Evolutionary conservation across 1,140 invertebrate genomes (phyloP), one percentile per base, ranked within the genome.

Genomic region (Mercenaria mercenaria): DNA sequence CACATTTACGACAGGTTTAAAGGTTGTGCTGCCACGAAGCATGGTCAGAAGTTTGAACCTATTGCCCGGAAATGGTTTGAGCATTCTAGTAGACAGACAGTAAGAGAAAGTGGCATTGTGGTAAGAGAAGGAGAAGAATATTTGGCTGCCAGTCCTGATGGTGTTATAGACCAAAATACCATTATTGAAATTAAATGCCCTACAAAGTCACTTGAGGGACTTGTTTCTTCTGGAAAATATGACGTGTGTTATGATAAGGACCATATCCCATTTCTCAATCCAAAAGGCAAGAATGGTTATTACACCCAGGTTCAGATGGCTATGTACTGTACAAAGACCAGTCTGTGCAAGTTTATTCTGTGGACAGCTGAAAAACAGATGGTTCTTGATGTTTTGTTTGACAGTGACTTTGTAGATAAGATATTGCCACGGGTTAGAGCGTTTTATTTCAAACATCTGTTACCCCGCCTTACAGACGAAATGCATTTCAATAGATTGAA

Each of bases 11-110:
- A 83, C 52, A 39, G 59, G 6, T 83, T 83, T 37, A 83, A 83
- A 37, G 80, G 59, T 8, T 52, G 6, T 52, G 34, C 32, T 15
- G 76, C 76, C 3, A 83, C 61, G 0, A 37, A 32, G 26, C 82
- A 85, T 52, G 82, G 82, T 26, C 2, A 74, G 29, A 72, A 34
- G 50, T 50, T 6, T 85, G 82, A 85, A 74, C 82, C 82, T 23
- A 50, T 52, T 43, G 82, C 82, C 8, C 23, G 80, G n/a, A 43
- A 84, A 26, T 84, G 82, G 82, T 84, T 84, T 72, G 82, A 84
- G 34, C 29, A 74, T 32, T 50, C 2, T 18, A 50, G 26, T 52
- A 64, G 82, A 47, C 11, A 50, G 43, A 23, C 64, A n/a, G 67
- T 85, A 1, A 43, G 52, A 23, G 1, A 23, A 50, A 43, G 13